Conservation (phyloP, 2,113 vertebrate species). For the Cebus imitator region DNA sequence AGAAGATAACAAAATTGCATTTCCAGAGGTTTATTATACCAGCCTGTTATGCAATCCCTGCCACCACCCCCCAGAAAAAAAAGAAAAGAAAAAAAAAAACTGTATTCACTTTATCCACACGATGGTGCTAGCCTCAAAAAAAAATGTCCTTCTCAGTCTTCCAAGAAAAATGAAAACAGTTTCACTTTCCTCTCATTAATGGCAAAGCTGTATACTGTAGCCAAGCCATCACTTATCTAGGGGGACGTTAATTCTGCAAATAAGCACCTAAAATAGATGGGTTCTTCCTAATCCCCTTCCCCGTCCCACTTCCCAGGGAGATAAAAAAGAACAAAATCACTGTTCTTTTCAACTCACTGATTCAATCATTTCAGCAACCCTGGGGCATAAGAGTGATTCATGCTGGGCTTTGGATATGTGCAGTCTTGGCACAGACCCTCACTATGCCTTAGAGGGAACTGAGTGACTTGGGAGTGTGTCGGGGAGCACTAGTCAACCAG, state of each 20-base stretch:
- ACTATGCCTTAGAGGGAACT: background rate
- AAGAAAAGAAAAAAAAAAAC: background rate
- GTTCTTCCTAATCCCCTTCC: background rate
- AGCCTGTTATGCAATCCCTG: slow-evolving; percentile 50
- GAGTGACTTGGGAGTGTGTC: too few species aligned
- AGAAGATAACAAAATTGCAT: background rate
- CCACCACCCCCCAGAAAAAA: background rate
- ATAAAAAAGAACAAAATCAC: slow-evolving; percentile 8
- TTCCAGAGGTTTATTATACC: background rate
- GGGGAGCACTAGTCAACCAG: background rate
- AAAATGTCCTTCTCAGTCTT: background rate
- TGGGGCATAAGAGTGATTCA: background rate
- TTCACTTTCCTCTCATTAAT: background rate
- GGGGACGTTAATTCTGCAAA: background rate
- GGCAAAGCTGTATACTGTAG: background rate
- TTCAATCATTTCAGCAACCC: background rate
- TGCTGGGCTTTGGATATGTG: background rate
- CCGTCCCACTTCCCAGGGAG: background rate
- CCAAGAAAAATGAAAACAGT: background rate
- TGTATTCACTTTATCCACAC: background rate
- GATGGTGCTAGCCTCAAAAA: slow-evolving; percentile 56
- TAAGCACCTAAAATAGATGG: background rate
- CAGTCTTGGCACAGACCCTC: background rate
- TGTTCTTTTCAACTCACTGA: background rate
- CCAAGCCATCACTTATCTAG: background rate